Evolutionary conservation across 2,113 vertebrate species (phyloP), one percentile per base, ranked within the genome.

Genomic region (Nipponia nippon): DNA sequence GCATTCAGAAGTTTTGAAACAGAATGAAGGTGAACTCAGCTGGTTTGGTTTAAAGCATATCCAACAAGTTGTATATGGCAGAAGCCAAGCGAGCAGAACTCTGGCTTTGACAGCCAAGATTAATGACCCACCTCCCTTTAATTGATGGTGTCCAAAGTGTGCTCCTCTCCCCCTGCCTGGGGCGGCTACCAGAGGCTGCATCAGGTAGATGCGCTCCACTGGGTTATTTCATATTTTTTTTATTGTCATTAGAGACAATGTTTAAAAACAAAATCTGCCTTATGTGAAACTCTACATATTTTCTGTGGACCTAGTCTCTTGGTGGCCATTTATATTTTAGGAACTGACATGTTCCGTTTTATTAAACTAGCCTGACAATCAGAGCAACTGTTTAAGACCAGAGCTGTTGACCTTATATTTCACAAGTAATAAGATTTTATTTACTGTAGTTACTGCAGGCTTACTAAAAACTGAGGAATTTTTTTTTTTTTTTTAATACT

Each of bases 101-200:
- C 78, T 80, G 79, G 63, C 47, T 63, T 79, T 97, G 96, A 96
- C 89, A 96, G 66, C 90, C 82, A 95, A 93, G 97, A 97, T 96
- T 96, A 97, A 97, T 83, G 89, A 95, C 81, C 58, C 95, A 52
- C 50, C 66, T 83, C 94, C 56, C n/a, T 69, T 97, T 96, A 96
- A 96, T 71, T 96, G 96, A 95, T 95, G 73, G 50, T 80, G 53
- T 62, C 61, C 90, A 83, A 83, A 86, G 84, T 34, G 25, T 55
- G 53, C 66, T 97, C 73, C 87, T 65, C 95, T 90, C 83, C 46
- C 61, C 95, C 71, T 94, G 83, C 70, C 87, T 85, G 83, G 91
- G 85, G 91, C 91, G 83, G 36, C 76, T 96, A 87, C 70, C 95
- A 92, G 77, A 87, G 80, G 63, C 93, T 90, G 75, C 38, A 95